phyloP scores from a whole-genome alignment of 2,888 invertebrate genomes.

The Netelia melanura region DNA sequence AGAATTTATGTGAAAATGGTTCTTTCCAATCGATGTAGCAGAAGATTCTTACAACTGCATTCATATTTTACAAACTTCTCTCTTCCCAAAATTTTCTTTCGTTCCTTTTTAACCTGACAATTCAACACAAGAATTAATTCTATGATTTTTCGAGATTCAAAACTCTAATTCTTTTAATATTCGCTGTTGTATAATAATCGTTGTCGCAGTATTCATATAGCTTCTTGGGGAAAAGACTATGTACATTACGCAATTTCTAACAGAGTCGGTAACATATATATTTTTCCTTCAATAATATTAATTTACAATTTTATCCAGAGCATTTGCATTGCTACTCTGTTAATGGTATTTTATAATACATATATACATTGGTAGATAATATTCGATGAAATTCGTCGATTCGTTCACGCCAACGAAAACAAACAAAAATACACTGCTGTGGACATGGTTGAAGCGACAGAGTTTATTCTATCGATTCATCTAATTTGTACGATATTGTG shows the following conservation, averaged over 20 bases:
- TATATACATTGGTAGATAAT: conserved; percentile 56
- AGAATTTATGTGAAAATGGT: background rate
- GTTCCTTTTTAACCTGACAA: background rate
- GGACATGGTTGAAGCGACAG: background rate
- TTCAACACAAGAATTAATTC: background rate
- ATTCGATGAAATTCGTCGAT: conserved; percentile 16
- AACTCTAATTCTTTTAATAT: background rate
- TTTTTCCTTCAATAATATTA: conserved; percentile 12
- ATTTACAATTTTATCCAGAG: conserved; percentile 52
- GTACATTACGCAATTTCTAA: background rate
- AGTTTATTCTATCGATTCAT: background rate
- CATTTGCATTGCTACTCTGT: conserved; percentile 4
- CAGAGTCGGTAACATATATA: conserved; percentile 12
- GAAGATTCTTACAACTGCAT: background rate
- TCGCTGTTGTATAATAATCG: background rate
- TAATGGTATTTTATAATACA: conserved; percentile 53
- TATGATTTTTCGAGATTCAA: background rate
- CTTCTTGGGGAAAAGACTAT: background rate
- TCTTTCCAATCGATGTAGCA: background rate
- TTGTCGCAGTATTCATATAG: background rate
- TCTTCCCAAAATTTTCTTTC: background rate
- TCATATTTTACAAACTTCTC: background rate
- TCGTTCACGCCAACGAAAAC: conserved; percentile 4
- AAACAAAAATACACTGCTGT: background rate
- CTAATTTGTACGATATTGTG: conserved; percentile 14